These are phyloP conservation scores for Cheilosia grossa DNA, from an alignment of 2,888 invertebrate species.

Conservation along the genomic window DNA sequence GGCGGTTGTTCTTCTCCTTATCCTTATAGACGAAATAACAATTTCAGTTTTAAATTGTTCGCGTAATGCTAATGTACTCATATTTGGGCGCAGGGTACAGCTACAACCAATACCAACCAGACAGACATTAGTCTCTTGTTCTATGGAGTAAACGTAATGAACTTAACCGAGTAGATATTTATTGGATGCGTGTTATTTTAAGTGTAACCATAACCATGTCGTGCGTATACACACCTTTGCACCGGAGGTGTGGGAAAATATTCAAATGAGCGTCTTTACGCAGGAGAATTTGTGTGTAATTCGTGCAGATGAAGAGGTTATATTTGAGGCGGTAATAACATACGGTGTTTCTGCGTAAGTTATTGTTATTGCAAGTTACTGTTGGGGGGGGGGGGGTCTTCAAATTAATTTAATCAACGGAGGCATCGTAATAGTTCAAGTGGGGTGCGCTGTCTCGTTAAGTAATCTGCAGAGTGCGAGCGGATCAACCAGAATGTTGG, in stretches of 20 bases:
- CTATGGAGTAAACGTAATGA: conserved; percentile 55
- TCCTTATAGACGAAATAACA: conserved; percentile 31
- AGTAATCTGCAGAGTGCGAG: background rate
- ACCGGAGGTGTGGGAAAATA: conserved; percentile 5
- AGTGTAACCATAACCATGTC: conserved; percentile 45
- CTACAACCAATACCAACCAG: background rate
- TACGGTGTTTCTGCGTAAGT: conserved; percentile 15
- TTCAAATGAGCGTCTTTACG: conserved; percentile 32
- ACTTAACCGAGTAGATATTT: conserved; percentile 48
- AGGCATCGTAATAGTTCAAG: conserved; percentile 3
- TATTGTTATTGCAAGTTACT: conserved; percentile 4
- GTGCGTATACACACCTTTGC: conserved; percentile 16
- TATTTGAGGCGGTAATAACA: conserved; percentile 4
- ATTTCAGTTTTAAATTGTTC: conserved; percentile 56
- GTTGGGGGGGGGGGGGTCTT: background rate
- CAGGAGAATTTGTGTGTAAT: conserved; percentile 7
- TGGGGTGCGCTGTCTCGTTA: background rate
- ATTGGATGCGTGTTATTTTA: conserved; percentile 54
- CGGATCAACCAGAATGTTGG: too few species aligned
- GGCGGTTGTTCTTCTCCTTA: conserved; percentile 3
- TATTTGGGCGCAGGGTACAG: conserved; percentile 37
- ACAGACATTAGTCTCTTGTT: conserved; percentile 57
- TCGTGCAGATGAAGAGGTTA: conserved; percentile 5
- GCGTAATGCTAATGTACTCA: conserved; percentile 60
- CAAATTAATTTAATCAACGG: conserved; percentile 8